A percentile compares a stretch with the other conserved stretches of the same genome.
Evolutionary conservation across 2,797 vertebrate species (phyloP).

Genomic region (Pipistrellus pipistrellus): DNA sequence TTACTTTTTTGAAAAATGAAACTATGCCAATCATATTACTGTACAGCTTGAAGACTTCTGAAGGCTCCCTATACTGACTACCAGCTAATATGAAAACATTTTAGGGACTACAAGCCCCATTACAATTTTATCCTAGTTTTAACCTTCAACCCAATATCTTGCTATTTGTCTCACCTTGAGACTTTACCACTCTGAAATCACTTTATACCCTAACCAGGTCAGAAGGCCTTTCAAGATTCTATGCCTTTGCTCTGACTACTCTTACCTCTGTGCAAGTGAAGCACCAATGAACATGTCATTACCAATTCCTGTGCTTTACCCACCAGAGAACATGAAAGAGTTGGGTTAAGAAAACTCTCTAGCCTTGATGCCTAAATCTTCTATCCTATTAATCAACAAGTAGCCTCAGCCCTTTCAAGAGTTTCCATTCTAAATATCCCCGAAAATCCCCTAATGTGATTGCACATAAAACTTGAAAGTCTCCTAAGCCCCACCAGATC

Average conservation of each 20-base stretch:
- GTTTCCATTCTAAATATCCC: not conserved
- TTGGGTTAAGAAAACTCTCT: not conserved
- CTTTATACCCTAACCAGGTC: not conserved
- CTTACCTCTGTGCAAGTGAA: not conserved
- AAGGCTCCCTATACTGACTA: not conserved
- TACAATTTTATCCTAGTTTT: not conserved
- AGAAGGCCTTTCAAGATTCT: not conserved
- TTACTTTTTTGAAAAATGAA: not conserved
- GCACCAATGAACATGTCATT: not conserved
- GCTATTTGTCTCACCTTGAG: not conserved
- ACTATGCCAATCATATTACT: not conserved
- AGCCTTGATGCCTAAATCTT: not conserved
- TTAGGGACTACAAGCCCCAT: not conserved
- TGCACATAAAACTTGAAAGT: not conserved
- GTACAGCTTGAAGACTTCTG: not conserved
- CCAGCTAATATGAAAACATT: not conserved
- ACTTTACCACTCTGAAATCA: not conserved
- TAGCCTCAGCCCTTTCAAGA: not conserved
- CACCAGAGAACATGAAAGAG: not conserved
- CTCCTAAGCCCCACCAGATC: not conserved
- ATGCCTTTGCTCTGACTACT: not conserved
- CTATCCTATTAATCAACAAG: not conserved
- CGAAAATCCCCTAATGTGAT: not conserved
- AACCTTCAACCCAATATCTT: not conserved
- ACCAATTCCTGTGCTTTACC: not conserved